Evolutionary conservation across 2,113 vertebrate species (phyloP).

Genomic region (Pachypanchax playfairii): DNA sequence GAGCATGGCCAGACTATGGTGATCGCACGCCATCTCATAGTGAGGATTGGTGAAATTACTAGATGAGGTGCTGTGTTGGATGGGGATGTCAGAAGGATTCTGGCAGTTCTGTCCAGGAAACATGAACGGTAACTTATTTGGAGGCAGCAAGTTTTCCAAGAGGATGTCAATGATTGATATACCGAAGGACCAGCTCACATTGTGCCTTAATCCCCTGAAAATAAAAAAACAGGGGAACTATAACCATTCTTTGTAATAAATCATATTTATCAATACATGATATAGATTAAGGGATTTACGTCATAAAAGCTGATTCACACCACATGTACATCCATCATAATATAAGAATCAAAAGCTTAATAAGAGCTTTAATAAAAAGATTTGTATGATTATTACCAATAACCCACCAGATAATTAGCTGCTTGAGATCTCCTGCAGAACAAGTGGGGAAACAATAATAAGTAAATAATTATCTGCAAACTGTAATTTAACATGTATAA

Average conservation of each 20-base stretch:
- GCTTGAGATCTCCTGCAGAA: constrained; percentile 81
- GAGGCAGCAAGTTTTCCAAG: constrained; percentile 59
- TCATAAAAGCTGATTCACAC: too few species aligned
- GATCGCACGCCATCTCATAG: constrained; percentile 61
- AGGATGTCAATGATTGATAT: constrained; percentile 71
- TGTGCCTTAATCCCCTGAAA: constrained; percentile 80
- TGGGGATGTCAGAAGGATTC: constrained; percentile 6
- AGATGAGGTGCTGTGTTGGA: constrained; percentile 26
- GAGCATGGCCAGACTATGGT: constrained; percentile 50
- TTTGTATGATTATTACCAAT: not conserved
- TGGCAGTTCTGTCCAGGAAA: constrained; percentile 57
- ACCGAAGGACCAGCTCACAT: constrained; percentile 81
- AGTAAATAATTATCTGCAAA: not conserved
- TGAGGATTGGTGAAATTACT: not conserved
- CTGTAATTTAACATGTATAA: not conserved
- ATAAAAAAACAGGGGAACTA: constrained; percentile 36
- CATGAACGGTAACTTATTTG: constrained; percentile 44
- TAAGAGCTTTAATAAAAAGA: too few species aligned
- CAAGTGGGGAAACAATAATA: constrained; percentile 8
- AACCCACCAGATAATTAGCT: constrained; percentile 84
- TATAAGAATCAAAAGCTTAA: too few species aligned
- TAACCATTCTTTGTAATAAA: too few species aligned
- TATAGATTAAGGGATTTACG: too few species aligned
- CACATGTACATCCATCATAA: too few species aligned
- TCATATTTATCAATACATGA: too few species aligned